phyloP scores from a whole-genome alignment of 1,140 invertebrate genomes.

The Arctopsyche grandis region DNA sequence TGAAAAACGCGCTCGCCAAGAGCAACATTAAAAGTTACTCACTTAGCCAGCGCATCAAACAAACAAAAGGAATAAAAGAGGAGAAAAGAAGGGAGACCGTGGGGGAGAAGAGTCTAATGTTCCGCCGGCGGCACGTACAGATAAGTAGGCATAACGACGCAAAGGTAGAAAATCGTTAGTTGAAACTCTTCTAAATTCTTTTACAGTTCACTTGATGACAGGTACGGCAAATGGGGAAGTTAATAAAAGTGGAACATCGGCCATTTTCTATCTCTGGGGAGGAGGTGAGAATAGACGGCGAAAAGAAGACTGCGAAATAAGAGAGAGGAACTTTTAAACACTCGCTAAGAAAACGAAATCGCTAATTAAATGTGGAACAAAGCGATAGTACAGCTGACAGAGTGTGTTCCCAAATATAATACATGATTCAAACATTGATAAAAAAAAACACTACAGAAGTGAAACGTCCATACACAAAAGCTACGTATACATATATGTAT shows the following conservation, averaged over 20 bases:
- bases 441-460: too few relatives aligned
- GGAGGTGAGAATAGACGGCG: neutral
- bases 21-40: conserved; percentile 49
- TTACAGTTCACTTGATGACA: conserved; percentile 51
- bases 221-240: conserved; percentile 49
- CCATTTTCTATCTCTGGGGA: conserved; percentile 41
- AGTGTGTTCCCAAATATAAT: too few relatives aligned
- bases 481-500: too few relatives aligned
- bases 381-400: too few relatives aligned
- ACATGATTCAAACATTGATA: too few relatives aligned
- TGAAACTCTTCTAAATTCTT: conserved; percentile 50
- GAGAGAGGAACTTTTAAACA: neutral
- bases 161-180: conserved; percentile 49
- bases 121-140: conserved; percentile 25
- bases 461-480: too few relatives aligned
- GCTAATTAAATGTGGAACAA: too few relatives aligned
- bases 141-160: conserved; percentile 43
- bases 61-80: conserved; percentile 48
- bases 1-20: conserved; percentile 34
- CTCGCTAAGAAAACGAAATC: too few relatives aligned
- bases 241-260: conserved; percentile 48
- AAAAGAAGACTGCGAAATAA: neutral
- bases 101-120: conserved; percentile 31
- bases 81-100: conserved; percentile 8
- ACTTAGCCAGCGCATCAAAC: conserved; percentile 45